These are phyloP conservation scores for Mallotus villosus DNA, from an alignment of 2,797 vertebrate species.

Conservation along the genomic window DNA sequence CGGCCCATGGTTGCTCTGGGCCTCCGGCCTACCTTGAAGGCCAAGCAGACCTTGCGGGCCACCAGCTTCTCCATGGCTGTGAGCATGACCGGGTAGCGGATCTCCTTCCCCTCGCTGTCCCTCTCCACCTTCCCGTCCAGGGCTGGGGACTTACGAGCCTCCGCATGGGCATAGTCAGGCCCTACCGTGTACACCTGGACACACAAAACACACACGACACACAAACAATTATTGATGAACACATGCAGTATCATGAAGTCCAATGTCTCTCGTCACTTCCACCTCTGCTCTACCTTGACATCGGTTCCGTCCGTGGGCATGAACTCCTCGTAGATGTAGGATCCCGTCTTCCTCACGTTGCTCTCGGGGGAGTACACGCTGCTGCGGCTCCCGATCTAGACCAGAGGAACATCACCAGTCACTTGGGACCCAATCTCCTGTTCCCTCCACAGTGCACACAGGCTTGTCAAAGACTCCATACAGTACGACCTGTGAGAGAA, in stretches of 20 bases:
- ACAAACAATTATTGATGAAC: neutral
- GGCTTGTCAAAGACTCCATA: neutral
- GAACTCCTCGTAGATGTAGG: constrained; percentile 99
- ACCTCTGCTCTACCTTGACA: constrained; percentile 82
- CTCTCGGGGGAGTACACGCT: constrained; percentile 98
- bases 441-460: neutral
- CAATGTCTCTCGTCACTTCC: neutral
- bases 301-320: constrained; percentile 99
- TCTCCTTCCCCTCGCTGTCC: constrained; percentile 97
- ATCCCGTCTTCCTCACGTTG: constrained; percentile 95
- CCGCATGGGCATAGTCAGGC: constrained; percentile 96
- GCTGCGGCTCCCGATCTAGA: constrained; percentile 94
- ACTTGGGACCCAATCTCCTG: neutral
- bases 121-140: constrained; percentile 96
- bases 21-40: constrained; percentile 86
- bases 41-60: constrained; percentile 95
- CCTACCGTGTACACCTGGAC: constrained; percentile 96
- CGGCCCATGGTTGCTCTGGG: neutral
- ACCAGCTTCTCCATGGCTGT: constrained; percentile 98
- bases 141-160: constrained; percentile 96
- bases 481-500: no score
- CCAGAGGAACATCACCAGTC: constrained; percentile 1
- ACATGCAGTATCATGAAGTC: no score
- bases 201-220: constrained; percentile 9
- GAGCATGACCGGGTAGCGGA: constrained; percentile 98